phyloP scores from a whole-genome alignment of 2,888 invertebrate species.

The Ashinkailepas kermadecensis region DNA sequence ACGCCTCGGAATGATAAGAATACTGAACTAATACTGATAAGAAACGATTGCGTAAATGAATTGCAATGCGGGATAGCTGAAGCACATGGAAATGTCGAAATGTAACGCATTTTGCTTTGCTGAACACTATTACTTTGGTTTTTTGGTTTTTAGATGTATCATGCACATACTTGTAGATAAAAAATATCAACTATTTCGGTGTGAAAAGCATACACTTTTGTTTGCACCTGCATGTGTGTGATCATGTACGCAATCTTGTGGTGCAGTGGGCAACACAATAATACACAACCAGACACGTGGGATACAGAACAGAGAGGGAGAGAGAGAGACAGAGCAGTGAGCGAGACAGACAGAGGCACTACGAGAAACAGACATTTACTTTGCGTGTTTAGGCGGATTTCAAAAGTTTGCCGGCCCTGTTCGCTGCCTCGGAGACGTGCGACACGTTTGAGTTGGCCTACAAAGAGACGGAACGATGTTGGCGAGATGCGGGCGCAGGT shows the following conservation, averaged over 20 bases:
- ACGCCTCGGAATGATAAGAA: no score
- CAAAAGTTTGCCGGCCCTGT: conserved; percentile 8
- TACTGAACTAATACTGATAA: no score
- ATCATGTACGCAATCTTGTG: background rate
- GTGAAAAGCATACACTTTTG: background rate
- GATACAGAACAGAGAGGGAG: background rate
- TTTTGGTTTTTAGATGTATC: no score
- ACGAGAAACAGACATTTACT: conserved; percentile 20
- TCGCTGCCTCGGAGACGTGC: background rate
- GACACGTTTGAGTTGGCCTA: background rate
- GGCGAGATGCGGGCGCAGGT: background rate
- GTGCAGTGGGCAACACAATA: conserved; percentile 9
- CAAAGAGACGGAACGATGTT: background rate
- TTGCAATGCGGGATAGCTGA: no score
- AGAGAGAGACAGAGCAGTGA: conserved; percentile 16
- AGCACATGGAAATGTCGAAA: no score
- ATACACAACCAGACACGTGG: background rate
- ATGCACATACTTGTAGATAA: no score
- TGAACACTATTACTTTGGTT: no score
- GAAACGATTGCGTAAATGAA: no score
- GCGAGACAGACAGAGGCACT: conserved; percentile 14
- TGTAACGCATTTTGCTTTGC: no score
- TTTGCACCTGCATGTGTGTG: no score
- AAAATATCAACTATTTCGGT: background rate
- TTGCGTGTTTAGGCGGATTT: conserved; percentile 4